Evolutionary conservation across 2,888 invertebrate species (phyloP), one percentile per base, ranked within the genome.

Genomic region (Bellardia pandia): DNA sequence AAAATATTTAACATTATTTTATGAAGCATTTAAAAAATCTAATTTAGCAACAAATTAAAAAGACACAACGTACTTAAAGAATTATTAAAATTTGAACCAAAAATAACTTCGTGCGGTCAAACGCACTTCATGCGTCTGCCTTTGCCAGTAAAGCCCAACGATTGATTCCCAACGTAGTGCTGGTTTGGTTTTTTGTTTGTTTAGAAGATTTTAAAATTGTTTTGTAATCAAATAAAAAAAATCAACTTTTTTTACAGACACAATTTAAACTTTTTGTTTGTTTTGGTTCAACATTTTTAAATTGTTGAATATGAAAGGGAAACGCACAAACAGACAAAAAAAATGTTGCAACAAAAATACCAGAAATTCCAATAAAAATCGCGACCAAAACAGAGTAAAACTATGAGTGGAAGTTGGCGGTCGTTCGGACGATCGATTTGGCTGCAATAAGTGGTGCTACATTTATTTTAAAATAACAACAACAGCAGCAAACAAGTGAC

Each of bases 71-170:
- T 78, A 76, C 83, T 86, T 72, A 62, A 83, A 74, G 72, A 86
- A 86, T 88, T 86, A 84, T 86, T 88, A 86, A 83, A 88, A 88
- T 88, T 86, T 82, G 62, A 81, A 85, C 69, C 87, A 85, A 78
- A 87, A 87, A 87, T 87, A 87, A 82, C 87, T 87, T 87, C 86
- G 88, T 86, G 85, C 86, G 88, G 85, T 83, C 85, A 80, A 88
- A 88, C 89, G 88, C 87, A 89, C 89, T 89, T 88, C 88, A 83
- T 86, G 78, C 88, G 89, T 88, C 88, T 88, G 89, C 84, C 89
- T 82, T 16, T 78, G 30, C 42, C 42, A 51, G 30, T 75, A 69
- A 2, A 56, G 8, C 68, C 7, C 6, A 64, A 48, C 14, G 42
- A 30, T 60, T 45, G 23, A 45, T 83, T 62, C 45, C 45, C 45